Percentiles rank a stretch among this genome's conserved stretches.
phyloP scores from a whole-genome alignment of 1,140 invertebrate species.

The Ips typographus region DNA sequence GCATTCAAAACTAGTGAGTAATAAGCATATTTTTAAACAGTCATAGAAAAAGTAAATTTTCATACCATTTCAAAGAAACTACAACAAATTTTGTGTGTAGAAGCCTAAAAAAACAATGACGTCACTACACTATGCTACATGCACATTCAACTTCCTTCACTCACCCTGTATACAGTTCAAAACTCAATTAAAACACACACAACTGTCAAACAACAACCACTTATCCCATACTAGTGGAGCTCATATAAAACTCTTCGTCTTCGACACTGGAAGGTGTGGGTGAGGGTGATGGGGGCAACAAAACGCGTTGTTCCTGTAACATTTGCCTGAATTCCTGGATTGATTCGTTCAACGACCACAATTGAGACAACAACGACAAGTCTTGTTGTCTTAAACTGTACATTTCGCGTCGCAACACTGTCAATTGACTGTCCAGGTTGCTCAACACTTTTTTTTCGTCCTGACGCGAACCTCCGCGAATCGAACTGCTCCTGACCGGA shows the following conservation, averaged over 20 bases:
- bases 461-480: conserved; percentile 27
- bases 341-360: conserved; percentile 85
- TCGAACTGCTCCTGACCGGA: conserved; percentile 40
- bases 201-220: neutral
- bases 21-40: too few relatives aligned
- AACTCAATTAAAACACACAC: neutral
- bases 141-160: too few relatives aligned
- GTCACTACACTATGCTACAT: too few relatives aligned
- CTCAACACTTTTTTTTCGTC: conserved; percentile 57
- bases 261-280: conserved; percentile 61
- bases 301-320: conserved; percentile 61
- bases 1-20: too few relatives aligned
- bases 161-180: neutral
- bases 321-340: conserved; percentile 82
- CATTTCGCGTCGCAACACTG: conserved; percentile 82
- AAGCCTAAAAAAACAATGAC: too few relatives aligned
- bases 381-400: conserved; percentile 81
- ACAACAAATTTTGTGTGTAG: too few relatives aligned
- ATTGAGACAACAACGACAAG: conserved; percentile 78
- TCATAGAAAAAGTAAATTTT: too few relatives aligned
- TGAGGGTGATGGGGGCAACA: conserved; percentile 64
- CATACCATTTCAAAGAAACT: too few relatives aligned
- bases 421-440: conserved; percentile 77
- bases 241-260: conserved; percentile 49
- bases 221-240: conserved; percentile 36